Conservation (phyloP, 2,113 vertebrate genomes). For the Muntiacus reevesi region DNA sequence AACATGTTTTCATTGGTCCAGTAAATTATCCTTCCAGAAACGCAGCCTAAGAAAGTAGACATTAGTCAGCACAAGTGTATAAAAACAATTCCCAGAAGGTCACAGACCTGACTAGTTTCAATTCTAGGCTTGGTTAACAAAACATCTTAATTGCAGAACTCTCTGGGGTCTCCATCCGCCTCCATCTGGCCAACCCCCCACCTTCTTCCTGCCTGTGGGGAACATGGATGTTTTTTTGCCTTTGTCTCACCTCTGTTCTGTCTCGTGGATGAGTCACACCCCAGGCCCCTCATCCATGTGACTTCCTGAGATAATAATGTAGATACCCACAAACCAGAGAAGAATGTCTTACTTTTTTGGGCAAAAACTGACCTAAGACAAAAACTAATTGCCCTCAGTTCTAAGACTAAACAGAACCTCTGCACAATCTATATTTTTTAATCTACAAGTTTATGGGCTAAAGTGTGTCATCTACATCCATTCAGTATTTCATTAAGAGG, state of each 20-base stretch:
- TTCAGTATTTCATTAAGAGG: not conserved
- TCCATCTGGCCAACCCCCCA: not conserved
- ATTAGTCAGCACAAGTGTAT: rapidly evolving
- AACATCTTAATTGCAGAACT: not conserved
- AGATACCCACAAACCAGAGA: not conserved
- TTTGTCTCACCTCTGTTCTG: not conserved
- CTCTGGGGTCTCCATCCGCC: not conserved
- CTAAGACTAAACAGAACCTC: not conserved
- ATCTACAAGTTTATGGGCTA: not conserved
- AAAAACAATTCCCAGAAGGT: not conserved
- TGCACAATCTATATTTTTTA: not conserved
- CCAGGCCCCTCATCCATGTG: not conserved
- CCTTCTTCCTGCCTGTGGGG: not conserved
- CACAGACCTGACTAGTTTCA: not conserved
- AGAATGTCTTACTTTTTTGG: not conserved
- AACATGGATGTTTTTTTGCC: not conserved
- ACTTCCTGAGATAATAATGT: not conserved
- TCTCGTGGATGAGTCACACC: not conserved
- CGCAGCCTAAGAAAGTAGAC: not conserved
- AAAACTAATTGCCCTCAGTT: not conserved
- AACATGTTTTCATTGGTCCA: not conserved
- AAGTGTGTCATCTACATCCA: rapidly evolving
- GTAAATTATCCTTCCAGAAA: not conserved
- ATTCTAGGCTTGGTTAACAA: not conserved
- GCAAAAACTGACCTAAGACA: not conserved